Conservation (phyloP, 2,888 invertebrate genomes). For the Mystacides longicornis region DNA sequence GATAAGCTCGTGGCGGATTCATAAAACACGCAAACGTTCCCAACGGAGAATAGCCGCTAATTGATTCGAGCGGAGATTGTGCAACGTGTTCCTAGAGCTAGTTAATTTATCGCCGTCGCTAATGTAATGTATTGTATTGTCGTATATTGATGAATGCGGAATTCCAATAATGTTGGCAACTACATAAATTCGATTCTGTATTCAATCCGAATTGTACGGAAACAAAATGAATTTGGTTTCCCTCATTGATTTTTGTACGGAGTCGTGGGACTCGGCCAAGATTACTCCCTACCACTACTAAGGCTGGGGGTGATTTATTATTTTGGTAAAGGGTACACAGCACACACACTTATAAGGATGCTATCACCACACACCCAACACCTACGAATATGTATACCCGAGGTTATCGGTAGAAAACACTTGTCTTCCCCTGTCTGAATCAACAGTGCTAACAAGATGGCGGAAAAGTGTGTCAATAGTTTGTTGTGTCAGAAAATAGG, state of each 20-base stretch:
- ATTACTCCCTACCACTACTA: not conserved
- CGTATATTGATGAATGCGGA: not conserved
- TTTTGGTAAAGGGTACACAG: not conserved
- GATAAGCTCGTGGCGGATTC: too few species aligned
- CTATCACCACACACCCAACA: too few species aligned
- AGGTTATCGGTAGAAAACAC: not conserved
- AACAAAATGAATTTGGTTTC: not conserved
- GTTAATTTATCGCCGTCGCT: not conserved
- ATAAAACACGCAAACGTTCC: too few species aligned
- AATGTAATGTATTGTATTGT: not conserved
- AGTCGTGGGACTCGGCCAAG: not conserved
- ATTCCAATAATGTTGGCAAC: not conserved
- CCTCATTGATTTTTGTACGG: not conserved
- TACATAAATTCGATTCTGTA: not conserved
- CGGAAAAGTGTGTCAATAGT: slow-evolving; percentile 1
- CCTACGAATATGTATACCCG: not conserved
- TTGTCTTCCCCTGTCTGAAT: slow-evolving; percentile 1
- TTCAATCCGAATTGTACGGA: not conserved
- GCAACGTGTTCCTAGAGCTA: too few species aligned
- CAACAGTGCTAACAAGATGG: slow-evolving; percentile 1
- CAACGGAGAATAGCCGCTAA: too few species aligned
- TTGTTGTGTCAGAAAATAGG: slow-evolving; percentile 1
- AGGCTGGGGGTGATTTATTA: not conserved
- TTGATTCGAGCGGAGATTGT: not conserved
- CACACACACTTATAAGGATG: too few species aligned